Evolutionary conservation across 2,888 invertebrate genomes (phyloP).

Genomic region (Troilus luridus): DNA sequence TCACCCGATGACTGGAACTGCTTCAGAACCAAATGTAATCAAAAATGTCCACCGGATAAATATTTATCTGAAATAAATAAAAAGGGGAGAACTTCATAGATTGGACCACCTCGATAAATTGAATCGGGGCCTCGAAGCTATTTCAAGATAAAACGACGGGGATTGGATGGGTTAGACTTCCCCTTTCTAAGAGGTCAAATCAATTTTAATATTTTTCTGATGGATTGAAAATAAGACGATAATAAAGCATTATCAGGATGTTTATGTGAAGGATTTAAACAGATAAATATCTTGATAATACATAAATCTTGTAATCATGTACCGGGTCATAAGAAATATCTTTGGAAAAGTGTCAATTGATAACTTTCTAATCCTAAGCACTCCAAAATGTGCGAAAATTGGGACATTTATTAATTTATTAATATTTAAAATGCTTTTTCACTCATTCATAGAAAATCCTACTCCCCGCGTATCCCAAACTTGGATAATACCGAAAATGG

Average conservation of each 20-base stretch:
- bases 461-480: no score
- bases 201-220: constrained; percentile 1
- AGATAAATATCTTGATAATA: no score
- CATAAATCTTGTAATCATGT: no score
- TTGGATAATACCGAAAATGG: no score
- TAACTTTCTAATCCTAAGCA: no score
- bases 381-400: no score
- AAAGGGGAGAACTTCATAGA: not conserved
- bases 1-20: not conserved
- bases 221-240: not conserved
- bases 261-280: no score
- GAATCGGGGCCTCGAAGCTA: not conserved
- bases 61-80: not conserved
- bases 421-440: no score
- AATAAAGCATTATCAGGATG: not conserved
- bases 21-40: not conserved
- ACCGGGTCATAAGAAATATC: no score
- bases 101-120: not conserved
- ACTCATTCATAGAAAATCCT: no score
- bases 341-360: no score
- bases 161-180: not conserved
- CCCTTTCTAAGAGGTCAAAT: not conserved
- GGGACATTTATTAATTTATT: no score
- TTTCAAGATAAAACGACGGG: not conserved
- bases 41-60: not conserved